These are phyloP conservation scores for Dolichopus griseipennis DNA, from an alignment of 2,888 invertebrate genomes.

Conservation along the genomic window DNA sequence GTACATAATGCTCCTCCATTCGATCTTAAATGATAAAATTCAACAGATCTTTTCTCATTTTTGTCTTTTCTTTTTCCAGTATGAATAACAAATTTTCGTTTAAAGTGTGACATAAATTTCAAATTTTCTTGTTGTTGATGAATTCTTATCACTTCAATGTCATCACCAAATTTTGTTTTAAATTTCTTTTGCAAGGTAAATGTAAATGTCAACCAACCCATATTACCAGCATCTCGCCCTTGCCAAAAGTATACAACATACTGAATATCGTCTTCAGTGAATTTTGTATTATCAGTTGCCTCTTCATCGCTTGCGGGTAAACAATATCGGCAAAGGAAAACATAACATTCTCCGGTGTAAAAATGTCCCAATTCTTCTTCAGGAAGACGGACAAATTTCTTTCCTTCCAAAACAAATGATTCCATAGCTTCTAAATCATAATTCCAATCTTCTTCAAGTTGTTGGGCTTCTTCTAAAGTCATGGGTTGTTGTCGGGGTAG, in stretches of 20 bases:
- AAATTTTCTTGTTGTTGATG: conserved; percentile 98
- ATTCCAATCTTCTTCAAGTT: conserved; percentile 93
- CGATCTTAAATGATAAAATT: conserved; percentile 90
- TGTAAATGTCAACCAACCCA: conserved; percentile 99
- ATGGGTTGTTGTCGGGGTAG: conserved; percentile 88
- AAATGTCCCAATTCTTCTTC: conserved; percentile 88
- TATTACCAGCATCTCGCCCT: conserved; percentile 91
- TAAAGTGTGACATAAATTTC: conserved; percentile 97
- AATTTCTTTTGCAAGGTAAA: conserved; percentile 92
- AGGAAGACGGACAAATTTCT: conserved; percentile 93
- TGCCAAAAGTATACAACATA: conserved; percentile 99
- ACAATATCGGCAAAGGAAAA: conserved; percentile 95
- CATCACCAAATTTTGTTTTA: conserved; percentile 77
- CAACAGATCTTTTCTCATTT: conserved; percentile 53
- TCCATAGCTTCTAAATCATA: conserved; percentile 98
- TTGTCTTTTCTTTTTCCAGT: conserved; percentile 68
- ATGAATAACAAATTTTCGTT: conserved; percentile 85
- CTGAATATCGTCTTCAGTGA: conserved; percentile 52
- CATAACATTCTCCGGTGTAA: conserved; percentile 92
- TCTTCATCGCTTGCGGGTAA: conserved; percentile 58
- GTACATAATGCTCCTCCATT: conserved; percentile 94
- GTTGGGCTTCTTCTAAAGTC: conserved; percentile 72
- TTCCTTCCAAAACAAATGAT: conserved; percentile 90
- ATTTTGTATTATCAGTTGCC: conserved; percentile 33
- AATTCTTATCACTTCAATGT: conserved; percentile 88